phyloP scores from a whole-genome alignment of 2,888 invertebrate species.

The Daptonema setosum region DNA sequence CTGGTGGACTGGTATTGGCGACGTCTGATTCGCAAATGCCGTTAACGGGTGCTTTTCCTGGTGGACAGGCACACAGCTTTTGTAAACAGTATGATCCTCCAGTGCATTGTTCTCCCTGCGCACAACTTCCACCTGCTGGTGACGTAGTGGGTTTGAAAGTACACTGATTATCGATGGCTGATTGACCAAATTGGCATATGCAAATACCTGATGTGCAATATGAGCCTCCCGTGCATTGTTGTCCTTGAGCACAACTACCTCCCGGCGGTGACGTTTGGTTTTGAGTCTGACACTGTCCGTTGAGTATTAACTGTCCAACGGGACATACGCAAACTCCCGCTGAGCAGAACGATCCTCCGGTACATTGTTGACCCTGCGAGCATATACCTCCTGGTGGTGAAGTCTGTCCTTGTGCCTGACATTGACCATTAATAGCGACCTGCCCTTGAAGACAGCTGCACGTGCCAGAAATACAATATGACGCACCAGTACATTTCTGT shows the following conservation, averaged over 20 bases:
- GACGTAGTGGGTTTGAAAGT: not conserved
- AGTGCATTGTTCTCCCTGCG: constrained; percentile 2
- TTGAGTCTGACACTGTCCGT: not conserved
- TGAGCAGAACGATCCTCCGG: constrained; percentile 18
- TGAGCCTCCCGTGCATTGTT: constrained; percentile 1
- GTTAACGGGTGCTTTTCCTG: not conserved
- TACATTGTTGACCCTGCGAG: not conserved
- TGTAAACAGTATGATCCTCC: constrained; percentile 6
- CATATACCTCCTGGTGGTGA: not conserved
- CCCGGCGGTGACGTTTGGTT: not conserved
- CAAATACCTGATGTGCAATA: not conserved
- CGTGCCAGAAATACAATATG: not conserved
- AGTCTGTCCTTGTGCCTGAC: not conserved
- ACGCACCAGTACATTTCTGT: not conserved
- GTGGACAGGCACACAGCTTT: constrained; percentile 4
- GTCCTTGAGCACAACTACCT: not conserved
- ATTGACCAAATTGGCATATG: not conserved
- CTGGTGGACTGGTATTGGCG: constrained; percentile 11
- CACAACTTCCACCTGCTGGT: not conserved
- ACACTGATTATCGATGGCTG: not conserved
- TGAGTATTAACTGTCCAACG: not conserved
- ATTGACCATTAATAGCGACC: not conserved
- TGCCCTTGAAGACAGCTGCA: not conserved
- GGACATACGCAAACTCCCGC: constrained; percentile 24
- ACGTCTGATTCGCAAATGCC: not conserved